Evolutionary conservation across 2,888 invertebrate species (phyloP).

Genomic region (Drosophila mimica): DNA sequence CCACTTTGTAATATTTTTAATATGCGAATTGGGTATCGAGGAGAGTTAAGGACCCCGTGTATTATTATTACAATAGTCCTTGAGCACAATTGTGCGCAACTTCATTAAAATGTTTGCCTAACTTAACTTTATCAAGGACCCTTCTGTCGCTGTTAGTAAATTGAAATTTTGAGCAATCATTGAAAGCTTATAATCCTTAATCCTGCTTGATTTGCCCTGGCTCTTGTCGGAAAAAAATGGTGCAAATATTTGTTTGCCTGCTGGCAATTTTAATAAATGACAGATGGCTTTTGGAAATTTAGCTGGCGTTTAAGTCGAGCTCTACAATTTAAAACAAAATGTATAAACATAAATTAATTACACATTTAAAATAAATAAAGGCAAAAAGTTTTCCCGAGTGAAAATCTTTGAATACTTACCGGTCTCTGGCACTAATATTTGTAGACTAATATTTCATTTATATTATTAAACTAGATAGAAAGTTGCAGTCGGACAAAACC

Average conservation of each 20-base stretch:
- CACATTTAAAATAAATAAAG: neutral
- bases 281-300: neutral
- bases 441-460: neutral
- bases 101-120: constrained; percentile 52
- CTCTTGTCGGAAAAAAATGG: neutral
- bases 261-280: neutral
- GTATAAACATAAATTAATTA: neutral
- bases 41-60: constrained; percentile 8
- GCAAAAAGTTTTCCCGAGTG: too few species aligned
- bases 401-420: neutral
- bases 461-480: too few species aligned
- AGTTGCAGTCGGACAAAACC: too few species aligned
- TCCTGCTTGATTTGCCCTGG: neutral
- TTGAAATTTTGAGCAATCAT: constrained; percentile 7
- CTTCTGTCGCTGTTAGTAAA: constrained; percentile 11
- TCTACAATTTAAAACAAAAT: neutral
- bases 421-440: neutral
- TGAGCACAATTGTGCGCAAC: constrained; percentile 20
- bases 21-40: constrained; percentile 12
- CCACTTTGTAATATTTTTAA: constrained; percentile 43
- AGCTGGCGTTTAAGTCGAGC: neutral
- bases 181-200: constrained; percentile 2
- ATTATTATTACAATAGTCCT: constrained; percentile 18
- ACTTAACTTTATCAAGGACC: constrained; percentile 36
- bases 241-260: neutral